phyloP scores from a whole-genome alignment of 1,140 invertebrate genomes.

The Bacillus rossius region DNA sequence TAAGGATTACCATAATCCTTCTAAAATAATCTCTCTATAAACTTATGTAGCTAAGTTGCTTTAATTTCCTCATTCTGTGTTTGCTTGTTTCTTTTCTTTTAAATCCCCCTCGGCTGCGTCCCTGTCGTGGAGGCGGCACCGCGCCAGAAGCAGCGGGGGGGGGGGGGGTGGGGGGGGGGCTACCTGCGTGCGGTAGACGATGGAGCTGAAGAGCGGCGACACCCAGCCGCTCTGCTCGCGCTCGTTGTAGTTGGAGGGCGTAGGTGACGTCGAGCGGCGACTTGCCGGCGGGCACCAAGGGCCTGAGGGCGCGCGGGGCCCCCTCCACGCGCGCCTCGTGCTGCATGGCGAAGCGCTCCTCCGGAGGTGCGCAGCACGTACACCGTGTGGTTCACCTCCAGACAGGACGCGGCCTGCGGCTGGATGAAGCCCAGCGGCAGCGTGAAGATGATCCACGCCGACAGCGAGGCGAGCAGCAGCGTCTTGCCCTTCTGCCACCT shows the following conservation, averaged over 20 bases:
- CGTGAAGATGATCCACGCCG: conserved; percentile 96
- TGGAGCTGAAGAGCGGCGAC: conserved; percentile 86
- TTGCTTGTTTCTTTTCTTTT: too few relatives aligned
- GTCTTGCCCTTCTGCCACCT: conserved; percentile 82
- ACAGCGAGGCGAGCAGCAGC: conserved; percentile 84
- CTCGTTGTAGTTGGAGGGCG: conserved; percentile 78
- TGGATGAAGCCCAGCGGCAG: conserved; percentile 92
- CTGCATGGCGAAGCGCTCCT: conserved; percentile 8
- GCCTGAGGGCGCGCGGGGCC: conserved; percentile 42
- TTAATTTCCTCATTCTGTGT: too few relatives aligned
- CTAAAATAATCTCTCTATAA: too few relatives aligned
- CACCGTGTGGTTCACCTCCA: conserved; percentile 66
- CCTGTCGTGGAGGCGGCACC: too few relatives aligned
- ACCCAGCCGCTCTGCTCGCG: conserved; percentile 71
- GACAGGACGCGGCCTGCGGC: conserved; percentile 84
- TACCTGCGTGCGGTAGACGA: conserved; percentile 73
- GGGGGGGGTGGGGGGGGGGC: conserved; percentile 17
- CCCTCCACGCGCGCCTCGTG: neutral
- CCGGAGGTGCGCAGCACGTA: conserved; percentile 47
- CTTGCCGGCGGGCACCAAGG: conserved; percentile 52
- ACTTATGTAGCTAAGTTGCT: too few relatives aligned
- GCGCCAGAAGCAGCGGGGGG: too few relatives aligned
- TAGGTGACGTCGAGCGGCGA: conserved; percentile 73
- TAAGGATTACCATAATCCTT: too few relatives aligned
- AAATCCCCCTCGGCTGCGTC: too few relatives aligned